These are phyloP conservation scores for Dione juno DNA, from an alignment of 2,888 invertebrate species.

Conservation along the genomic window DNA sequence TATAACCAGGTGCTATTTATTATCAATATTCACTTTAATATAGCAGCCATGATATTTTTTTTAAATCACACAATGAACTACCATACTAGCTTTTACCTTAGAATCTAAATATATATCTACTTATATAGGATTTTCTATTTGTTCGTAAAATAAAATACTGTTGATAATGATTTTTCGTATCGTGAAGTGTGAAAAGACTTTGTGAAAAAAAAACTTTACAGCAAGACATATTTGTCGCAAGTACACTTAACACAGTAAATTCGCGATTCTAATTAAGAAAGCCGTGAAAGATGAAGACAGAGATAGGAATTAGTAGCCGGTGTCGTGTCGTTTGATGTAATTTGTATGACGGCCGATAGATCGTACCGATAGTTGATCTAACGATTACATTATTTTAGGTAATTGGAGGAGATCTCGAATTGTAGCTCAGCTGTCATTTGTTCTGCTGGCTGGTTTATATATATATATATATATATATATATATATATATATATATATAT, in stretches of 20 bases:
- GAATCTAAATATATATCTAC: no score
- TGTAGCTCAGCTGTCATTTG: background rate
- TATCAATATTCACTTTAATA: no score
- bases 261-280: conserved; percentile 71
- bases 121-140: no score
- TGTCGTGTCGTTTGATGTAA: conserved; percentile 38
- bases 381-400: conserved; percentile 15
- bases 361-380: conserved; percentile 36
- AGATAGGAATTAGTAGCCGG: conserved; percentile 66
- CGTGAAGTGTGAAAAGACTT: no score
- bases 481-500: no score
- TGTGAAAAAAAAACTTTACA: background rate
- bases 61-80: no score
- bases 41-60: no score
- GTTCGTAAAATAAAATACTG: no score
- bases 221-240: conserved; percentile 43
- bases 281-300: conserved; percentile 70
- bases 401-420: background rate
- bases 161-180: no score
- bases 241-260: conserved; percentile 46
- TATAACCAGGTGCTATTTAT: no score
- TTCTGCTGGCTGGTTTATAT: background rate
- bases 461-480: no score
- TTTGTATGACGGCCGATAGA: conserved; percentile 46
- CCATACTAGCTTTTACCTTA: no score